Base-by-base conservation (phyloP, 2,113 vertebrate species). In the Mesoclemmys tuberculata region DNA sequence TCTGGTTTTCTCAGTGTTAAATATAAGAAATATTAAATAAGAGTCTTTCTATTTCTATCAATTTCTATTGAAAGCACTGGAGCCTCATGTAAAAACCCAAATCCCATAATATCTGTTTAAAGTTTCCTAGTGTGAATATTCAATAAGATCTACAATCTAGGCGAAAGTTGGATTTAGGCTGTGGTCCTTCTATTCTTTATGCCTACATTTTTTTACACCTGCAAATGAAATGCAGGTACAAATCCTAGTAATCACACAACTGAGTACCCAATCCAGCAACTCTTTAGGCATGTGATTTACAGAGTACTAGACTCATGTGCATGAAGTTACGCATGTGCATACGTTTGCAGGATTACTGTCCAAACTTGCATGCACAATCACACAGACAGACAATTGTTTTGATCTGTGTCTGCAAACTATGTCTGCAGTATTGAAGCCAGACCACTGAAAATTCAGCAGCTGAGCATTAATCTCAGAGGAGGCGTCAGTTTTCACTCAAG, bases 71-170 rank as follows among this genome's bases (percentile, higher is more conserved):
- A 82, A 84, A 8, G n/a, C 35, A 90, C 31, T 35, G 82, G 8
- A 89, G 26, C 21, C n/a, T 81, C 26, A 84, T 85, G 77, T 75
- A 7, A 85, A 93, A 79, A 71, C 44, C 35, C 26, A 56, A 12
- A 56, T 74, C 84, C 92, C n/a, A 74, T 4, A 4, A 80, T 51
- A 94, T 80, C 75, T 85, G 5, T 85, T 80, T 21, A 88, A 27
- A 12, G 16, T 78, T 84, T 94, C 22, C 27, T 84, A 84, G 27
- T 61, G 11, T 81, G 79, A 56, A 35, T 27, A 71, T 24, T 1
- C 1, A 87, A 71, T 79, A 5, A 84, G n/a, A 49, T 7, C 21
- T 4, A 35, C 0, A 0, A 11, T 84, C 46, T n/a, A 82, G 6
- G 5, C 77, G 52, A 56, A 78, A 90, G 2, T 54, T 46, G 7